Evolutionary conservation across 2,797 vertebrate species (phyloP), one percentile per base, ranked within the genome.

Genomic region (Enteromius argenteus): DNA sequence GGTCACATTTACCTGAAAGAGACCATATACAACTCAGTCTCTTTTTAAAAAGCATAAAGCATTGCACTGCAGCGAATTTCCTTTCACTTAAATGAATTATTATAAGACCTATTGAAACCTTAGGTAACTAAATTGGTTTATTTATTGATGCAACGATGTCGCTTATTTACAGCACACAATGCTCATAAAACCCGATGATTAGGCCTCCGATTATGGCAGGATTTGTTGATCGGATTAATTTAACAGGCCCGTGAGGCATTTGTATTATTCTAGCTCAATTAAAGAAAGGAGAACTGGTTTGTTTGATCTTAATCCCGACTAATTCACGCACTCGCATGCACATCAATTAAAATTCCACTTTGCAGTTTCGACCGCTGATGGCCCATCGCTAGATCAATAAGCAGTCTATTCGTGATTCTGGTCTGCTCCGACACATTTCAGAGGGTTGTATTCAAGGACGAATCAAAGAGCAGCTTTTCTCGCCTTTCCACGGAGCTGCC

Each of bases 291-390:
- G 79, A 72, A 64, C 67, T 72, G 75, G 66, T 64, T 79, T 79
- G 83, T 84, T 84, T 84, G 83, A 84, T 84, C 83, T 44, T 84
- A 79, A 79, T 71, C 75, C 83, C 13, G 21, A 79, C 75, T 72
- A 72, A 84, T 51, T 79, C 66, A 39, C 49, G 30, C 49, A 7
- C 62, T 79, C 32, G 64, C 64, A 68, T 56, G 46, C 79, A 69
- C 39, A 84, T 72, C 37, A 72, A 79, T 79, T 78, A 51, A 64
- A 84, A 79, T 78, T 49, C 83, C 75, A 51, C 75, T 64, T 58
- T 3, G 51, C 21, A 72, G 75, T 84, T 84, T 84, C 83, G 75
- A 15, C 42, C 67, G 49, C 67, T 27, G 53, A 84, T 84, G 82
- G 66, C 49, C 82, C 64, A 71, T 62, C 19, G 19, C 51, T 37